These are phyloP conservation scores for Drosophila albomicans DNA, from an alignment of 1,140 invertebrate genomes.

Conservation along the genomic window DNA sequence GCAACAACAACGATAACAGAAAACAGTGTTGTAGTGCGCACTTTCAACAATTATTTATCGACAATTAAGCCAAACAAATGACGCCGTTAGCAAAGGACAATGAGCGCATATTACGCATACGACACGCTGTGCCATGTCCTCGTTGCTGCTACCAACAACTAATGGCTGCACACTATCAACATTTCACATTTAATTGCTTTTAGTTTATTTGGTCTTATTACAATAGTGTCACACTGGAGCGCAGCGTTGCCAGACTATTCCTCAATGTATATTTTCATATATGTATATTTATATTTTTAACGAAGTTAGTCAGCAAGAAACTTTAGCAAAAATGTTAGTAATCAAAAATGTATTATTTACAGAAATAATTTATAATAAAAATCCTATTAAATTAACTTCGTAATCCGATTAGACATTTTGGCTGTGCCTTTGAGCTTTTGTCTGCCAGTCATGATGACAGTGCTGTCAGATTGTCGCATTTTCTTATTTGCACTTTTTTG, in stretches of 20 bases:
- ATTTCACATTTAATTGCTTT: slow-evolving; percentile 10
- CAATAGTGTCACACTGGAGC: not conserved
- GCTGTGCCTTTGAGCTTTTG: not conserved
- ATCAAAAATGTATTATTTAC: no score
- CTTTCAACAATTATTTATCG: slow-evolving; percentile 71
- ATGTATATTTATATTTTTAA: not conserved
- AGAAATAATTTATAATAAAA: no score
- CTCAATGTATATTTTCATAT: not conserved
- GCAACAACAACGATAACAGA: not conserved
- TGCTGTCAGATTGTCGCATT: not conserved
- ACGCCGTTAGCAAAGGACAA: slow-evolving; percentile 57
- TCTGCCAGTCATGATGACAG: not conserved
- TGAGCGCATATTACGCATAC: slow-evolving; percentile 67
- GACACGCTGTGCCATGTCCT: slow-evolving; percentile 41
- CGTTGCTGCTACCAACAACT: not conserved
- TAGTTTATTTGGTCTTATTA: not conserved
- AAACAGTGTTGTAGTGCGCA: slow-evolving; percentile 30
- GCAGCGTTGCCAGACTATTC: not conserved
- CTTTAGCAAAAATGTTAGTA: no score
- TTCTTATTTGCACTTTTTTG: slow-evolving; percentile 1
- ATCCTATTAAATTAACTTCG: no score
- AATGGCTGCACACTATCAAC: slow-evolving; percentile 10
- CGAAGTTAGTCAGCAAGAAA: no score
- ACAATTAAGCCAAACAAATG: slow-evolving; percentile 77
- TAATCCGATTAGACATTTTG: not conserved